phyloP scores from a whole-genome alignment of 2,888 invertebrate genomes.

The Psylliodes chrysocephalus region DNA sequence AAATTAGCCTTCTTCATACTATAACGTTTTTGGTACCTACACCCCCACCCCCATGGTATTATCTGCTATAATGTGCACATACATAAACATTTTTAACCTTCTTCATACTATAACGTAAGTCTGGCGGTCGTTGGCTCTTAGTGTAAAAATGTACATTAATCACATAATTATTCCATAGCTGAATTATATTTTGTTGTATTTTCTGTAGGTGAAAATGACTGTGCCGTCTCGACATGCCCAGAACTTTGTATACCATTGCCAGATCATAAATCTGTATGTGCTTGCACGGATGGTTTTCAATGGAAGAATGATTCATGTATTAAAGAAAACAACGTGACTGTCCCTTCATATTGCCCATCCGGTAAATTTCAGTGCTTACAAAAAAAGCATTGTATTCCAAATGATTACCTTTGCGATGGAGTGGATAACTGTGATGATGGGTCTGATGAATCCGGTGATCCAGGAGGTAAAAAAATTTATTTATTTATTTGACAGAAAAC shows the following conservation, averaged over 20 bases:
- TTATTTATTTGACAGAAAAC: no score
- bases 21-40: no score
- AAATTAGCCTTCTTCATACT: no score
- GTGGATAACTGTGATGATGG: slow-evolving; percentile 79
- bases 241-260: slow-evolving; percentile 77
- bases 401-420: slow-evolving; percentile 78
- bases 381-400: slow-evolving; percentile 71
- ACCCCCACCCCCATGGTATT: no score
- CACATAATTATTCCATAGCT: no score
- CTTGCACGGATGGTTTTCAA: slow-evolving; percentile 72
- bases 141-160: no score
- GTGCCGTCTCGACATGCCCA: slow-evolving; percentile 66
- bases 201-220: slow-evolving; percentile 59
- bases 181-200: no score
- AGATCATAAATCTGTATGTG: slow-evolving; percentile 69
- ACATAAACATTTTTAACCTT: no score
- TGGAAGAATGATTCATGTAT: slow-evolving; percentile 59
- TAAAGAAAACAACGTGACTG: slow-evolving; percentile 58
- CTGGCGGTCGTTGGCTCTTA: no score
- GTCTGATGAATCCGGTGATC: slow-evolving; percentile 75
- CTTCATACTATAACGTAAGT: no score
- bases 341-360: slow-evolving; percentile 56
- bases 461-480: slow-evolving; percentile 59
- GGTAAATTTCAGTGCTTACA: slow-evolving; percentile 59
- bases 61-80: no score